phyloP scores from a whole-genome alignment of 2,797 vertebrate genomes.

The Fundulus diaphanus region DNA sequence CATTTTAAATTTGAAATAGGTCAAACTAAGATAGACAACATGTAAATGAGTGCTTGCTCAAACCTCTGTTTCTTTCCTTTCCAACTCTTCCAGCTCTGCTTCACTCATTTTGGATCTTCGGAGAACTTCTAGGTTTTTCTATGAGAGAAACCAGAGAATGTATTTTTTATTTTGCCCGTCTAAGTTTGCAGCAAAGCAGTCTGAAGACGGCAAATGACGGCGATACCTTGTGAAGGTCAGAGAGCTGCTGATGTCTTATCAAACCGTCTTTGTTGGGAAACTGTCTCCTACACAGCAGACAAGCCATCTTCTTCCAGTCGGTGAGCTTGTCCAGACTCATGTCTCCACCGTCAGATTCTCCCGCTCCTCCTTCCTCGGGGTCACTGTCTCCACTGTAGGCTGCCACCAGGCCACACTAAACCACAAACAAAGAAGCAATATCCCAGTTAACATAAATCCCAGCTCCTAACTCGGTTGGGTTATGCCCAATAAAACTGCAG shows the following conservation, averaged over 20 bases:
- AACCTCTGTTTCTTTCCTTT: slow-evolving; percentile 96
- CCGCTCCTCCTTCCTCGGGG: slow-evolving; percentile 89
- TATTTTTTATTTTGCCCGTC: not conserved
- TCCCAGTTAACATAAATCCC: not conserved
- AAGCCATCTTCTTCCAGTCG: slow-evolving; percentile 97
- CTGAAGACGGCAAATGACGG: not conserved
- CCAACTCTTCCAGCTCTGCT: slow-evolving; percentile 94
- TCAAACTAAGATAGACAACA: not conserved
- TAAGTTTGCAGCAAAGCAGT: not conserved
- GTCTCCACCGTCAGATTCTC: slow-evolving; percentile 83
- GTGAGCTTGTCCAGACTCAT: slow-evolving; percentile 89
- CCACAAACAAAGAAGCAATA: slow-evolving; percentile 7
- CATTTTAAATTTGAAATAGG: not conserved
- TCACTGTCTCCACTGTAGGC: slow-evolving; percentile 98
- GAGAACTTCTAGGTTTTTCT: slow-evolving; percentile 98
- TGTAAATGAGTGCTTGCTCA: not conserved
- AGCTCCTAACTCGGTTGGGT: no score
- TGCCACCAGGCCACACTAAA: slow-evolving; percentile 91
- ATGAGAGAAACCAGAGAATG: not conserved
- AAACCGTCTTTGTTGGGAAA: slow-evolving; percentile 96
- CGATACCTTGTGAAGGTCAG: slow-evolving; percentile 95
- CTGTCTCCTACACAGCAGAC: slow-evolving; percentile 94
- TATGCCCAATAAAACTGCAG: not conserved
- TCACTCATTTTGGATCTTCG: slow-evolving; percentile 89
- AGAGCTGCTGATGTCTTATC: slow-evolving; percentile 94